Conservation (phyloP, 2,888 invertebrate species). For the Anoplius nigerrimus region DNA sequence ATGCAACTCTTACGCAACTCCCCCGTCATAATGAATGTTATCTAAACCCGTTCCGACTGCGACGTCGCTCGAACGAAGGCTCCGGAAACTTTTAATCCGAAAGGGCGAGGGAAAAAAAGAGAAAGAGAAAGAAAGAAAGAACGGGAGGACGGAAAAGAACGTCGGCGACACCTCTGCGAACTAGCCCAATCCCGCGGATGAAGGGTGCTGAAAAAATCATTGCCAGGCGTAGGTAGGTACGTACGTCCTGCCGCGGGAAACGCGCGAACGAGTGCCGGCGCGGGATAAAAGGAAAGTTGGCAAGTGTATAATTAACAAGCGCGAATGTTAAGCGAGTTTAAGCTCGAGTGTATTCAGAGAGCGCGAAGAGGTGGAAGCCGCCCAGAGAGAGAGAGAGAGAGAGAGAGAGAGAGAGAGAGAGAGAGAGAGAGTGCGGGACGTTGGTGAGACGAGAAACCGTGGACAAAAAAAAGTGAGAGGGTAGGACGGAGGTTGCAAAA, state of each 20-base stretch:
- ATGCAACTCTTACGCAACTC: too few relatives aligned
- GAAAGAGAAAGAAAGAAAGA: too few relatives aligned
- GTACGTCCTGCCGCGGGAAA: not conserved
- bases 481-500: not conserved
- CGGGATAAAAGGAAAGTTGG: slow-evolving; percentile 56
- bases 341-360: slow-evolving; percentile 35
- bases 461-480: not conserved
- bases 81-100: too few relatives aligned
- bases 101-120: too few relatives aligned
- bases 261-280: slow-evolving; percentile 42
- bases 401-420: slow-evolving; percentile 9
- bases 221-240: too few relatives aligned
- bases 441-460: slow-evolving; percentile 1
- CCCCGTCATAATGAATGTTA: too few relatives aligned
- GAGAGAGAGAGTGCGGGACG: not conserved
- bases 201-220: too few relatives aligned
- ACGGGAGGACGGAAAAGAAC: too few relatives aligned
- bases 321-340: slow-evolving; percentile 36
- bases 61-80: too few relatives aligned
- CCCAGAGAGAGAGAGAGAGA: not conserved
- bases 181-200: too few relatives aligned
- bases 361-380: slow-evolving; percentile 10
- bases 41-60: too few relatives aligned
- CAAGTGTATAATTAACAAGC: slow-evolving; percentile 55
- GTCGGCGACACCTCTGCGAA: too few relatives aligned